Evolutionary conservation across 2,888 invertebrate genomes (phyloP), one percentile per base, ranked within the genome.

Genomic region (Pyrocoelia pectoralis): DNA sequence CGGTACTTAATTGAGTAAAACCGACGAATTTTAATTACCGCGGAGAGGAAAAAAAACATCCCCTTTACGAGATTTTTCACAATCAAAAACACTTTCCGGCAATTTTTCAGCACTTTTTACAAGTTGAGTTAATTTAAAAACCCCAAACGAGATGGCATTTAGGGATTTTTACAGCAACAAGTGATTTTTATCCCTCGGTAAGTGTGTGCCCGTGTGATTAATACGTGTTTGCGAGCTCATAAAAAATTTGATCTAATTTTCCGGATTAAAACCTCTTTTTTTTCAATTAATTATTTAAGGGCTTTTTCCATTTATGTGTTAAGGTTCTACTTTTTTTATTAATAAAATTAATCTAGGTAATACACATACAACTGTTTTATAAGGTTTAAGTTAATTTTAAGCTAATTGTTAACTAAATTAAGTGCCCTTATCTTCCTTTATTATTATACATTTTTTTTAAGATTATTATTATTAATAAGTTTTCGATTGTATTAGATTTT

Each of bases 341-440:
- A 38, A 46, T 40, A 49, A 60, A 48, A 54, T 59, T 61, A 60
- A 65, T 62, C 68, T 71, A 73, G 68, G 76, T 76, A 77, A 77
- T 78, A 77, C 76, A 78, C 79, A 79, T 77, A 76, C 79, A 79
- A 79, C 79, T 79, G 79, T 75, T 76, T 75, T 56, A 50, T 50
- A 56, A 41, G 48, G 54, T 48, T 59, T 38, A 55, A 19, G 9
- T 48, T 56, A 55, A 46, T 38, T 29, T 3, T 24, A 19, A 56
- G 56, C 51, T 65, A 55, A 59, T 50, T 59, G 59, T 64, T 60
- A 65, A 65, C 65, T 65, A 65, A 65, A 65, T 65, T 65, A 65
- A 65, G 65, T 65, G 65, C 65, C 65, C 65, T 63, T 61, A 61
- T 61, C n/a, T 58, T 40, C 17, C 41, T 19, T 59, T 41, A 52